These are phyloP conservation scores for Galeopsomyia nigrocyanea DNA, from an alignment of 2,888 invertebrate genomes.

Conservation along the genomic window DNA sequence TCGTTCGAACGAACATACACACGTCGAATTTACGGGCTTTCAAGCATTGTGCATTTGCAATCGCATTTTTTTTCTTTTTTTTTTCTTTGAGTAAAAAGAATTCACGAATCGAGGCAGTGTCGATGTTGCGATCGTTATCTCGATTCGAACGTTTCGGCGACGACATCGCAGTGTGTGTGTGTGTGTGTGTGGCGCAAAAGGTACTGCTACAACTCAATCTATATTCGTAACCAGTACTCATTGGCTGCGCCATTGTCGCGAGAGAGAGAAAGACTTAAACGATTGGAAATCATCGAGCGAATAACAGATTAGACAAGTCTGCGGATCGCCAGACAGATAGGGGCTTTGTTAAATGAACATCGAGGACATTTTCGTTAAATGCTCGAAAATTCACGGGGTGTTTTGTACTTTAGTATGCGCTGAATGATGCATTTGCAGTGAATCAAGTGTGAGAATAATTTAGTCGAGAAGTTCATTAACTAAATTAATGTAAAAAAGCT, in stretches of 20 bases:
- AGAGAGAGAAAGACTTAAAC: conserved; percentile 8
- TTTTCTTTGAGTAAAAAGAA: conserved; percentile 33
- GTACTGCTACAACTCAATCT: conserved; percentile 23
- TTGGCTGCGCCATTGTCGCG: conserved; percentile 22
- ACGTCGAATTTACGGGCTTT: too few relatives aligned
- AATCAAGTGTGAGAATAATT: too few relatives aligned
- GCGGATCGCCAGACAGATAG: too few relatives aligned
- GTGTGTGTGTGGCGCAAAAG: background rate
- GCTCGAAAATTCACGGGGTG: too few relatives aligned
- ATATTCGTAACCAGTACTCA: conserved; percentile 13
- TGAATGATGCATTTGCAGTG: too few relatives aligned
- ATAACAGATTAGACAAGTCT: conserved; percentile 40
- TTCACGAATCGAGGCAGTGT: conserved; percentile 29
- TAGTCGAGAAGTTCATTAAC: too few relatives aligned
- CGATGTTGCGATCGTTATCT: conserved; percentile 41
- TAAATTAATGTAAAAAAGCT: too few relatives aligned
- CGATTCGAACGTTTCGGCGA: background rate
- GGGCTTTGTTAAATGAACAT: too few relatives aligned
- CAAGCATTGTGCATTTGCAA: background rate
- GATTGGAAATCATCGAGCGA: conserved; percentile 38
- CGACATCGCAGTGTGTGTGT: too few relatives aligned
- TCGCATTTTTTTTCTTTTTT: conserved; percentile 19
- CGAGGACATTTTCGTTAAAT: too few relatives aligned
- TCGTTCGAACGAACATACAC: too few relatives aligned
- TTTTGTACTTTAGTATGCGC: too few relatives aligned